A percentile compares a stretch with the other conserved stretches of the same genome.
Evolutionary conservation across 2,797 vertebrate genomes (phyloP).

Genomic region (Galagoides demidoff): DNA sequence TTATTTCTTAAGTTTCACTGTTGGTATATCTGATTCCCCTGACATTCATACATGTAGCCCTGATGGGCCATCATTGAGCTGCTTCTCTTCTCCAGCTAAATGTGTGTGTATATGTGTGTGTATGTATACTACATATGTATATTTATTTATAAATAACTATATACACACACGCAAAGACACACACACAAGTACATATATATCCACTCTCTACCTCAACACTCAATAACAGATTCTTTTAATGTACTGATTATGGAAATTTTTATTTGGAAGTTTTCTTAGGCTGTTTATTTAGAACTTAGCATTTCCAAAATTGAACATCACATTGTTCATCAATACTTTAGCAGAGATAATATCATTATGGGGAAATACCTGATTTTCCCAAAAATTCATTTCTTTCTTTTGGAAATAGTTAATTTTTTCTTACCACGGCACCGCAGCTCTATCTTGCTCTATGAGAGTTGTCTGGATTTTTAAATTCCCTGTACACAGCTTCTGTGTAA

Average conservation of each 20-base stretch:
- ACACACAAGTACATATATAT: background rate
- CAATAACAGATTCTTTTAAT: background rate
- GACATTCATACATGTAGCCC: accelerated
- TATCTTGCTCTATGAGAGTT: background rate
- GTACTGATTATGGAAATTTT: background rate
- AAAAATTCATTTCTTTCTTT: background rate
- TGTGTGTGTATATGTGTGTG: accelerated
- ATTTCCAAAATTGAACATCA: background rate
- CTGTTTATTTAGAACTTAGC: background rate
- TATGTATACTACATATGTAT: background rate
- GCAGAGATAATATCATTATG: background rate
- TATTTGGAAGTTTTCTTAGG: background rate
- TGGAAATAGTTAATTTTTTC: background rate
- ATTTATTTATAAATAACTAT: no score
- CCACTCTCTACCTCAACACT: background rate
- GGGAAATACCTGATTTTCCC: background rate
- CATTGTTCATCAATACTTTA: background rate
- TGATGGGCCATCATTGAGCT: background rate
- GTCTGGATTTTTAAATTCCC: background rate
- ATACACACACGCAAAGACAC: no score
- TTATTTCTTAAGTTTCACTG: background rate
- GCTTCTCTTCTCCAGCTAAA: accelerated
- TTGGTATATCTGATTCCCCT: background rate
- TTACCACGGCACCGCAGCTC: background rate
- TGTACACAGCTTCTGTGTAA: background rate